Conservation (phyloP, 1,140 invertebrate species). For the Rhopalosiphum maidis region DNA sequence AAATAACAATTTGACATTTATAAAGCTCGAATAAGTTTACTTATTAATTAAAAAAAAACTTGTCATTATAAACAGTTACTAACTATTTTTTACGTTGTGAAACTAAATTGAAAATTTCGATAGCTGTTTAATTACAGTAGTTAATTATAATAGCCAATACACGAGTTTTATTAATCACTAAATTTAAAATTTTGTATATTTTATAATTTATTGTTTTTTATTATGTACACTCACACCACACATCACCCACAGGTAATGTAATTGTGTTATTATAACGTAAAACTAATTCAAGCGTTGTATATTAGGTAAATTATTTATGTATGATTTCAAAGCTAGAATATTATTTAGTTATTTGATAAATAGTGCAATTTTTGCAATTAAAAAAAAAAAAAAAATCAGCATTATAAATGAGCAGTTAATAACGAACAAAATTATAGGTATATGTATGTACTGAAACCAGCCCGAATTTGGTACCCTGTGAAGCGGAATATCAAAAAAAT, state of each 20-base stretch:
- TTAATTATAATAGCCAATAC: not conserved
- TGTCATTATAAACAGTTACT: not conserved
- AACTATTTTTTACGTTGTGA: not conserved
- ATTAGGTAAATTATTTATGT: not conserved
- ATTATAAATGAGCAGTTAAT: constrained; percentile 13
- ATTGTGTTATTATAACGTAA: not conserved
- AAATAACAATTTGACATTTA: not conserved
- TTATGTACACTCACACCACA: not conserved
- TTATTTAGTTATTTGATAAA: not conserved
- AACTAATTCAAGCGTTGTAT: constrained; percentile 22
- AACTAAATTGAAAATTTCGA: not conserved
- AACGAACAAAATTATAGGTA: not conserved
- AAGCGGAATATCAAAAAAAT: constrained; percentile 15
- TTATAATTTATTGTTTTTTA: not conserved
- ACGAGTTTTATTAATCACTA: not conserved
- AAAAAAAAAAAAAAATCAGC: not conserved
- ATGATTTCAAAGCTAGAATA: not conserved
- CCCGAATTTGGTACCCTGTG: constrained; percentile 26
- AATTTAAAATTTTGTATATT: not conserved
- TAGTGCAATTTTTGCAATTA: not conserved
- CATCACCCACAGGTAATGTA: not conserved
- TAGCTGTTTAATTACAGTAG: not conserved
- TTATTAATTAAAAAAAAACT: not conserved
- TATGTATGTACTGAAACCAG: not conserved
- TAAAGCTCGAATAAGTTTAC: not conserved